Evolutionary conservation across 2,797 vertebrate species (phyloP).

Genomic region (Falco naumanni): DNA sequence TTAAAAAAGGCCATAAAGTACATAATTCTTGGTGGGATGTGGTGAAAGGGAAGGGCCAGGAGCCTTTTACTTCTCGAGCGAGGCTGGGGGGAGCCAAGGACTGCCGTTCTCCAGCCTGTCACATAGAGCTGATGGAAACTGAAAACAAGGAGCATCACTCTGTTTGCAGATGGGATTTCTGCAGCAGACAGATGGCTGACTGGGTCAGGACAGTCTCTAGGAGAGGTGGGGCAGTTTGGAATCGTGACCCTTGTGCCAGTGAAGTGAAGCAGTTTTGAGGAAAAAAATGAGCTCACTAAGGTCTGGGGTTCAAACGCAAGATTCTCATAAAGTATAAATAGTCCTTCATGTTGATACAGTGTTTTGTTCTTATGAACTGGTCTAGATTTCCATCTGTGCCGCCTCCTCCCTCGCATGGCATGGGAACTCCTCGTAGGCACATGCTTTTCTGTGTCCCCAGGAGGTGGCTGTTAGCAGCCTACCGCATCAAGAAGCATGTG

Average conservation of each 20-base stretch:
- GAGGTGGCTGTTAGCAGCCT: not conserved
- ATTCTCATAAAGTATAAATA: not conserved
- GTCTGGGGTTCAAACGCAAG: not conserved
- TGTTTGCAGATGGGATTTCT: not conserved
- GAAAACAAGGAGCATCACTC: not conserved
- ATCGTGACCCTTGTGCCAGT: not conserved
- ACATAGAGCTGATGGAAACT: not conserved
- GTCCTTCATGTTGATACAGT: rapidly evolving
- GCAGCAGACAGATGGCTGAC: not conserved
- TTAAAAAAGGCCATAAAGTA: not conserved
- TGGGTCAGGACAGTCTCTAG: not conserved
- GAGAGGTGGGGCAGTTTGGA: not conserved
- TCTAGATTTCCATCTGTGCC: not conserved
- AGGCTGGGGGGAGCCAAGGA: not conserved
- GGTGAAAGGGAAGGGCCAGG: not conserved
- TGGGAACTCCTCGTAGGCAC: not conserved
- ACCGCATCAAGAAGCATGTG: not conserved
- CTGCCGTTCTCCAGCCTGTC: not conserved
- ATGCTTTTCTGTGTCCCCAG: not conserved
- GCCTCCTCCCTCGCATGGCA: not conserved
- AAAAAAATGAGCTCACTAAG: not conserved
- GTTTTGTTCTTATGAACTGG: not conserved
- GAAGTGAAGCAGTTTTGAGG: not conserved
- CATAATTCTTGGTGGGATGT: not conserved
- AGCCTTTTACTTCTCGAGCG: not conserved